Base-by-base conservation (phyloP, 2,113 vertebrate genomes). In the Ahaetulla prasina region DNA sequence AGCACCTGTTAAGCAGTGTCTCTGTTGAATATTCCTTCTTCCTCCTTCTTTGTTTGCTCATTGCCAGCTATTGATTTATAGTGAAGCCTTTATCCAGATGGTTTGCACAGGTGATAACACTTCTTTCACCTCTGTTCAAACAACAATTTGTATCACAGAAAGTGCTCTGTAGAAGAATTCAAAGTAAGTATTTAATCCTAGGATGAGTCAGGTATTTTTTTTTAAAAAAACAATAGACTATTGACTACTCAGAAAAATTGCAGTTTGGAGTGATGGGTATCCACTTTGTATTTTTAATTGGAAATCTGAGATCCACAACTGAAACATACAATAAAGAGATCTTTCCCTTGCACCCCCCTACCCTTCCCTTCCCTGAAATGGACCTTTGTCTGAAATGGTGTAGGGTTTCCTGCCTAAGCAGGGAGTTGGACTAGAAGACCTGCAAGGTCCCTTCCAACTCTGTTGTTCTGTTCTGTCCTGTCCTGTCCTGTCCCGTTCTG, bases 71-170 rank as follows among this genome's bases (percentile, higher is more conserved):
- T 47, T 91, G 23, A 14, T 93, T 94, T 54, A 10, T 94, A 35
- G 49, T 87, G 94, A 49, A 43, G 87, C 93, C 43, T 94, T 94
- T 92, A 93, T n/a, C n/a, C 63, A 45, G 68, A 93, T 93, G 0
- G 0, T 3, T 12, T 89, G n/a, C 30, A 6, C 8, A 90, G 87
- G 92, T 88, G 53, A 85, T 92, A 94, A 52, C 2, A 88, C 49
- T 35, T 91, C 25, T 0, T 1, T 16, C n/a, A 23, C 11, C 4
- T 94, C 84, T 94, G 54, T 90, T 14, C 30, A 89, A 93, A 20
- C 43, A 92, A n/a, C n/a, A 89, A 11, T 93, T 18, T 94, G 91
- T 94, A 94, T 86, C 8, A 35, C 20, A 18, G 27, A 89, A 89
- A 68, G n/a, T 50, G 16, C 1, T 5, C 90, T 43, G 7, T 43